phyloP scores from a whole-genome alignment of 2,888 invertebrate genomes.

The Carterocephalus palaemon region DNA sequence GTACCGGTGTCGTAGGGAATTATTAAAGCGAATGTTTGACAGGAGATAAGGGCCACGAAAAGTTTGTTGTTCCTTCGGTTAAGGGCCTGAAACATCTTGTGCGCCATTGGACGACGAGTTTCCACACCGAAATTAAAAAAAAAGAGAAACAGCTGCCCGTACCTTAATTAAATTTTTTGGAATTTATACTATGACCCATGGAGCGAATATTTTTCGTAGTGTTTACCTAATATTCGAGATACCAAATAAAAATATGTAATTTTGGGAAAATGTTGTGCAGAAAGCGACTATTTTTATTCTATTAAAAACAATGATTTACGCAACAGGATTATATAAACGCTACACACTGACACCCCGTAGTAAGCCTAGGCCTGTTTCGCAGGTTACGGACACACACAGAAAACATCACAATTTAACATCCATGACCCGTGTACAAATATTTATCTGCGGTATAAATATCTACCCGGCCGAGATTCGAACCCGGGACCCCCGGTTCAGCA shows the following conservation, averaged over 20 bases:
- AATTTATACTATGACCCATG: conserved; percentile 66
- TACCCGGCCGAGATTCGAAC: no score
- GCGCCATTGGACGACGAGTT: conserved; percentile 66
- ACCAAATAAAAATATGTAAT: conserved; percentile 28
- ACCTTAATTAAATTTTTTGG: conserved; percentile 74
- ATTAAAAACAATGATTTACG: no score
- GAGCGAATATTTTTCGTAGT: conserved; percentile 44
- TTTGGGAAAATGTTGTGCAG: background rate
- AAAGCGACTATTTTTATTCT: background rate
- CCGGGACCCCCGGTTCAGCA: no score
- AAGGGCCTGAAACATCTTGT: conserved; percentile 52
- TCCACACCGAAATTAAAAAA: conserved; percentile 69
- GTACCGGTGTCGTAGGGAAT: conserved; percentile 24
- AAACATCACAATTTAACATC: no score
- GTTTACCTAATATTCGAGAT: conserved; percentile 39
- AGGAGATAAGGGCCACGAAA: conserved; percentile 48
- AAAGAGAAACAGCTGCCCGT: conserved; percentile 63
- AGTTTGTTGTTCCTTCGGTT: conserved; percentile 48
- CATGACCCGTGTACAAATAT: no score
- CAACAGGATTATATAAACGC: conserved; percentile 19
- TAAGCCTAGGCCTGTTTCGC: no score
- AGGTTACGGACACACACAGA: no score
- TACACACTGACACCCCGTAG: no score
- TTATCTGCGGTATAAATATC: no score
- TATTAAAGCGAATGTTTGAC: conserved; percentile 35